Conservation (phyloP, 2,797 vertebrate genomes). For the Smutsia temminckii region DNA sequence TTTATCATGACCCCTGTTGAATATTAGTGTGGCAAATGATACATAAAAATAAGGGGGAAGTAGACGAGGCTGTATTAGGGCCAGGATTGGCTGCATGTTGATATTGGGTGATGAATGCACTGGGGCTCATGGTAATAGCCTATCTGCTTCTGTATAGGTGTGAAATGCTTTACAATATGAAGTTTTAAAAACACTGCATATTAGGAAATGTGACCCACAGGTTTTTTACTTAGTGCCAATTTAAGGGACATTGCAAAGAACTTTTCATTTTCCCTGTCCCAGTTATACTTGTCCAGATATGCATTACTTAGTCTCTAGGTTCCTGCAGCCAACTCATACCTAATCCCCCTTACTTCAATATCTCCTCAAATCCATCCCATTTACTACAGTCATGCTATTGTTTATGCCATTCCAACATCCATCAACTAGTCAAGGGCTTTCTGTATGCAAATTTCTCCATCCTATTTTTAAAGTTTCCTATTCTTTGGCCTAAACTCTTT, state of each 20-base stretch:
- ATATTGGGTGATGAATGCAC: neutral
- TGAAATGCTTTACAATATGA: neutral
- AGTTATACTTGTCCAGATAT: neutral
- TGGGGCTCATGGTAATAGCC: neutral
- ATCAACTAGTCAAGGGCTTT: neutral
- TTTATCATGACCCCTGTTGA: neutral
- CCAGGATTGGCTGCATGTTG: neutral
- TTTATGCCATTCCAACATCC: neutral
- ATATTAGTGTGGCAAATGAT: neutral
- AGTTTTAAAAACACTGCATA: neutral
- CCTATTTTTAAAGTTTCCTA: neutral
- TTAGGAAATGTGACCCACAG: neutral
- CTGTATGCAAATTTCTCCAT: neutral
- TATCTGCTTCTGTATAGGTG: neutral
- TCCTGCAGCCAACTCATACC: neutral
- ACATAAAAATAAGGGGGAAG: neutral
- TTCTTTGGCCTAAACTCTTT: neutral
- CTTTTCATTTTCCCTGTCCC: neutral
- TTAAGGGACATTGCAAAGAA: constrained; percentile 17
- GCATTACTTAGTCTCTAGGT: neutral
- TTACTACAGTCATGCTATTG: neutral
- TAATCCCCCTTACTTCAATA: neutral
- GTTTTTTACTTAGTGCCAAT: neutral
- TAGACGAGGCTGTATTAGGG: neutral
- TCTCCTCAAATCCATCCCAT: neutral